Base-by-base conservation (phyloP, 2,113 vertebrate species). In the Siphamia tubifer region DNA sequence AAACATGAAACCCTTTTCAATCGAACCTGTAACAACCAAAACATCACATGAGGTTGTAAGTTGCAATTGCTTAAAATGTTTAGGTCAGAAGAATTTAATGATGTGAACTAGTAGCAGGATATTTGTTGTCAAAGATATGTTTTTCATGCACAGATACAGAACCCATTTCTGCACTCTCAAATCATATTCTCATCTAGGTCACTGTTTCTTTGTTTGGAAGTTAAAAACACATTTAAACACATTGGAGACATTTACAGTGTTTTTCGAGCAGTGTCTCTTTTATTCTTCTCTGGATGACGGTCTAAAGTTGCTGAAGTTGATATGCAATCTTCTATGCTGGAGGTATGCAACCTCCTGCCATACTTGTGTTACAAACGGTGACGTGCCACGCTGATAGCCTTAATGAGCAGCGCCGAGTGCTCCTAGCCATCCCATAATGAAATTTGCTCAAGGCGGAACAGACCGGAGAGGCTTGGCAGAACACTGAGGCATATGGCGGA, bases 401-500 rank as follows among this genome's bases (percentile, higher is more conserved):
- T 98, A 96, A 96, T 96, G 93, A 96, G 92, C 79, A 83, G 89
- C 88, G 88, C 92, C 90, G 71, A 85, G 90, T 88, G 91, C 94
- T 95, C 79, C 90, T 89, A 95, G 94, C 93, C 90, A 93, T 94
- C 90, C 89, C 92, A 91, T 95, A 95, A 95, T 95, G 93, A 94
- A 95, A 96, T 95, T 95, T 95, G 93, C 92, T 94, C 93, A 91
- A 93, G 94, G 94, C 93, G 87, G 93, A 95, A 90, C 93, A 94
- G 92, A 85, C 93, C 93, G 90, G 92, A 90, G 87, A 91, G 87
- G 87, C 91, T 96, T 98, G 95, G 95, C 95, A 96, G 94, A 91
- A 93, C 27, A 74, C 83, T 61, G 77, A 87, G 93, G 90, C 95
- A 97, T 98, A 98, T 98, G 96, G 96, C 88, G 83, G 93, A 89